These are phyloP conservation scores for Tenthredo livida DNA, from an alignment of 2,888 invertebrate genomes.

Conservation along the genomic window DNA sequence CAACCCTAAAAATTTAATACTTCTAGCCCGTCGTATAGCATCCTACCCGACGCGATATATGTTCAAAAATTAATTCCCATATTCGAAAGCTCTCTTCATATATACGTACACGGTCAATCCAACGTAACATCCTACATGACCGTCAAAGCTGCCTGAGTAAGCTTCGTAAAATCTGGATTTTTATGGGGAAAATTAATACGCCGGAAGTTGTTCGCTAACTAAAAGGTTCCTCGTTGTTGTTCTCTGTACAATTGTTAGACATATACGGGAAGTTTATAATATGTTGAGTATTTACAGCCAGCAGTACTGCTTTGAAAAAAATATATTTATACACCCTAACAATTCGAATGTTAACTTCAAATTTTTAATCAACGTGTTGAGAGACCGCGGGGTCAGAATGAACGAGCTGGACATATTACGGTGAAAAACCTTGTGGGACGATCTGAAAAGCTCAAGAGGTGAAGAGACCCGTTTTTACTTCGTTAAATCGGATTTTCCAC, in stretches of 20 bases:
- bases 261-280: too few species aligned
- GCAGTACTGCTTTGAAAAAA: not conserved
- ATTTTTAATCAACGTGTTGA: too few species aligned
- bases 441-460: not conserved
- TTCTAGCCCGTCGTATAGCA: not conserved
- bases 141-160: not conserved
- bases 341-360: too few species aligned
- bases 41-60: not conserved
- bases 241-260: not conserved
- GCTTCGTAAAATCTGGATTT: not conserved
- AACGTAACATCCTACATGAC: not conserved
- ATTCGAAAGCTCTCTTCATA: not conserved
- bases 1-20: conserved; percentile 4
- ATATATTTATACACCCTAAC: not conserved
- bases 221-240: not conserved
- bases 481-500: not conserved
- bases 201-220: not conserved
- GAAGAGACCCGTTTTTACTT: not conserved
- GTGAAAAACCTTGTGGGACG: not conserved
- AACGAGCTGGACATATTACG: not conserved
- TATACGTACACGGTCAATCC: not conserved
- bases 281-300: not conserved
- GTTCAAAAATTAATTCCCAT: not conserved
- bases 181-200: not conserved
- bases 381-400: too few species aligned